Evolutionary conservation across 2,797 vertebrate species (phyloP), one percentile per base, ranked within the genome.

Genomic region (Tapera naevia): DNA sequence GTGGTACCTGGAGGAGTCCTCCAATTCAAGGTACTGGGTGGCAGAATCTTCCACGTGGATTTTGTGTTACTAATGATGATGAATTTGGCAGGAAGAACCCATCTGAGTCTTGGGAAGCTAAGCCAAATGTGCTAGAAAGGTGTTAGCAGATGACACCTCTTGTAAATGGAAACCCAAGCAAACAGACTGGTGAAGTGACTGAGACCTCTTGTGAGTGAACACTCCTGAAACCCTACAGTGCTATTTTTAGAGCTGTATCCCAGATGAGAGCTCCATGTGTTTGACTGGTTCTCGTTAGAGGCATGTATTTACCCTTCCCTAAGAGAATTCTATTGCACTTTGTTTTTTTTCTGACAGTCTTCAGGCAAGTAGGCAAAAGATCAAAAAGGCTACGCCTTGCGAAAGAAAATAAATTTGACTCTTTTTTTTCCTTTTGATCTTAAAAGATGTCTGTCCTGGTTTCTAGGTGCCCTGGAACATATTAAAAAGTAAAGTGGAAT

Each of bases 281-380:
- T 93, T 73, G 32, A 66, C 79, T 86, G 24, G 4, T 60, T 94
- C 80, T 88, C 28, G 8, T 57, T 88, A 45, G 10, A 80, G 91
- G 88, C 62, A 72, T 69, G 67, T 72, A 90, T 82, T 88, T 85
- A 46, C 70, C 28, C 33, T 93, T 86, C 60, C 51, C 64, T 78
- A 73, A 76, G n/a, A 89, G 62, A 76, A 92, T 89, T 91, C 56
- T 71, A 17, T 66, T 90, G 93, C 21, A 5, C 10, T 74, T 81
- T 74, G 80, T 69, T 74, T 19, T 79, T 69, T 74, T 19, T 11
- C 46, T 88, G 60, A 69, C 46, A 66, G 39, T 91, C 88, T 95
- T 96, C 78, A 94, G 89, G 64, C 82, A 95, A 92, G 32, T 76
- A 86, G 89, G 82, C 80, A 94, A 86, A 89, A 76, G 91, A 93